Evolutionary conservation across 2,797 vertebrate genomes (phyloP).

Genomic region (Graptemys geographica): DNA sequence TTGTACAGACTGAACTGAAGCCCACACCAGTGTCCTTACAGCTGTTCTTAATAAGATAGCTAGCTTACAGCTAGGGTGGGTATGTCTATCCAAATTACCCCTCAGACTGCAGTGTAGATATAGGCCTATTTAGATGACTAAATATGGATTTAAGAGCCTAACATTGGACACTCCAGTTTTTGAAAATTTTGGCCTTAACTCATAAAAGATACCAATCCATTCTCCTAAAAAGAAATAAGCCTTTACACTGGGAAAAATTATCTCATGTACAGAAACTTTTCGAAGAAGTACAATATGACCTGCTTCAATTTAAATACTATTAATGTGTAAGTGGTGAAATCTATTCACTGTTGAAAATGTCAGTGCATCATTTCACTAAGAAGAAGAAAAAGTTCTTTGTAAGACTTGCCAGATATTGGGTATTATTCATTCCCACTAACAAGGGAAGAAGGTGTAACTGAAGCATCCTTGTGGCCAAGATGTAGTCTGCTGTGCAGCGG

Average conservation of each 20-base stretch:
- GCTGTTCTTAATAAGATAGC: neutral
- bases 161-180: neutral
- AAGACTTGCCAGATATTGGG: conserved; percentile 19
- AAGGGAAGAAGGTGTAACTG: conserved; percentile 22
- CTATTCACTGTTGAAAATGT: conserved; percentile 64
- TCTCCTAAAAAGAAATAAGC: neutral
- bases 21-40: too few relatives aligned
- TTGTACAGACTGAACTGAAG: neutral
- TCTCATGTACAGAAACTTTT: conserved; percentile 35
- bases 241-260: neutral
- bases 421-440: conserved; percentile 62
- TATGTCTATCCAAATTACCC: neutral
- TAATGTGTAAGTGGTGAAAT: conserved; percentile 55
- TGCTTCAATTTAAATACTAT: conserved; percentile 44
- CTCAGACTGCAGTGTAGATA: neutral
- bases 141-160: neutral
- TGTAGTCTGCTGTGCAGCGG: neutral
- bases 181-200: rapidly evolving
- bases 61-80: neutral
- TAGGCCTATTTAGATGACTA: neutral
- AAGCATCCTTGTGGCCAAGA: neutral
- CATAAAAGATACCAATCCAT: neutral
- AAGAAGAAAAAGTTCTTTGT: conserved; percentile 57
- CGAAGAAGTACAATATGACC: conserved; percentile 17
- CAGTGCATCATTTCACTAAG: conserved; percentile 56